These are phyloP conservation scores for Corvus cornix DNA, from an alignment of 2,113 vertebrate genomes.

Conservation along the genomic window DNA sequence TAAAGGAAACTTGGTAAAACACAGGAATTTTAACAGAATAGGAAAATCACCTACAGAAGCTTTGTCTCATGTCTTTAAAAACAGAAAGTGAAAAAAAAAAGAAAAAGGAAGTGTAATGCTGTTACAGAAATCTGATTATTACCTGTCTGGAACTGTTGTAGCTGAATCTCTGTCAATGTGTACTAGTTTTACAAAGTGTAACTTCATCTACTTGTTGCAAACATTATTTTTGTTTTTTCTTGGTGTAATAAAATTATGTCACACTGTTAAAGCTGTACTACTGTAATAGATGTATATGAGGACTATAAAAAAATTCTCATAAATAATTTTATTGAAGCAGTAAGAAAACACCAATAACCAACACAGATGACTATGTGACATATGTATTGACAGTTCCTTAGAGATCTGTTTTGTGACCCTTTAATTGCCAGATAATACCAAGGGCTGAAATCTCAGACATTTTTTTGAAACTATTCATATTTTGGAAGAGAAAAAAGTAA, in stretches of 20 bases:
- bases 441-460: not conserved
- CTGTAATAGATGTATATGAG: not conserved
- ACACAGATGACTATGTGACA: not conserved
- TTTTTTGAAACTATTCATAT: not conserved
- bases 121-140: not conserved
- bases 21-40: not conserved
- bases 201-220: not conserved
- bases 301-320: not conserved
- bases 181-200: not conserved
- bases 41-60: not conserved
- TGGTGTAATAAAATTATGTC: constrained; percentile 23
- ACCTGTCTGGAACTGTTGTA: constrained; percentile 40
- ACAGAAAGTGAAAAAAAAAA: not conserved
- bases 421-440: not conserved
- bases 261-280: not conserved
- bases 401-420: not conserved
- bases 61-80: not conserved
- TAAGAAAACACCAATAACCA: not conserved
- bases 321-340: not conserved
- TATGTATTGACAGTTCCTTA: not conserved
- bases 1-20: not conserved
- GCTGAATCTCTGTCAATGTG: not conserved
- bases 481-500: not conserved
- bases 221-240: not conserved
- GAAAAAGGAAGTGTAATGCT: not conserved